Base-by-base conservation (phyloP, 1,140 invertebrate genomes). In the Physella acuta region DNA sequence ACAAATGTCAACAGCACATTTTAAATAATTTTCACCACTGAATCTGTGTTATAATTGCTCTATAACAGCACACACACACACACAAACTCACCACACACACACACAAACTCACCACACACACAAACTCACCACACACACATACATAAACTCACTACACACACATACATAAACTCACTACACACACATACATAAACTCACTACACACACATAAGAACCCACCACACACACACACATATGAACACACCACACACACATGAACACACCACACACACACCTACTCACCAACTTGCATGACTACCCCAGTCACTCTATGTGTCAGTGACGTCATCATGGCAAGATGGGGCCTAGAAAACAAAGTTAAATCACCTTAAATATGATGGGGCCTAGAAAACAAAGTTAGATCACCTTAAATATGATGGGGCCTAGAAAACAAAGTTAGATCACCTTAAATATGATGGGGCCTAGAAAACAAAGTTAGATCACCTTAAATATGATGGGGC, bases 211-310 rank as follows among this genome's bases (percentile, higher is more conserved):
- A 11, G 31, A 26, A 3, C 24, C 8, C 17, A 33, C 2, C n/a
- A 66, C 3, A 34, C 16, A 36, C 8, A 63, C 34, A 68, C 8
- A 69, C 68, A 53, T 30, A 26, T 33, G 33, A 24, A 26, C 4
- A 56, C 4, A 56, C 33, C 53, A 3, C 14, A 37, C 34, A 62
- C 20, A 24, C 8, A 20, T 4, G 37, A n/a, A n/a, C 33, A 39
- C 8, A 16, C 8, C 24, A 17, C 63, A n/a, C n/a, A 34, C 31
- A n/a, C 26, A 51, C n/a, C 11, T 67, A 79, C 81, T 75, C 73
- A 84, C 83, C 74, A 16, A 81, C 71, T 59, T 79, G 74, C 81
- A 84, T 82, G 16, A 68, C 77, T 36, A 82, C 80, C 8, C 83
- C 83, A 53, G 83, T 80, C 2, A 78, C 75, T 71, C 83, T 72